These are phyloP conservation scores for Sialis fuliginosa DNA, from an alignment of 2,888 invertebrate species.

Conservation along the genomic window DNA sequence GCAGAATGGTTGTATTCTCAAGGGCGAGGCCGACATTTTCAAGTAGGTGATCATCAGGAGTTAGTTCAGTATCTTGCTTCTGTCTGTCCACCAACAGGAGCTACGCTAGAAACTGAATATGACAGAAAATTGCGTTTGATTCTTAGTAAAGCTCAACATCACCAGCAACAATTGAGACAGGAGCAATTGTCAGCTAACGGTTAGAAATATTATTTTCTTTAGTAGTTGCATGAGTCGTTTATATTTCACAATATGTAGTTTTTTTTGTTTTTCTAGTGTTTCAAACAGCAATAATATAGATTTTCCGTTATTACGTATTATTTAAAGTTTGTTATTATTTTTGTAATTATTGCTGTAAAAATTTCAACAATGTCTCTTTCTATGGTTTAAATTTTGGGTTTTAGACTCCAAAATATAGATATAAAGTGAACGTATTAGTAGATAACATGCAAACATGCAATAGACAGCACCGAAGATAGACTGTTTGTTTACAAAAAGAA, in stretches of 20 bases:
- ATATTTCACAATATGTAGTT: no score
- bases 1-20: constrained; percentile 94
- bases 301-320: no score
- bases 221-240: no score
- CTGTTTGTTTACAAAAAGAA: no score
- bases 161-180: constrained; percentile 59
- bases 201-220: constrained; percentile 11
- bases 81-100: constrained; percentile 71
- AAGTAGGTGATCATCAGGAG: constrained; percentile 66
- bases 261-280: no score
- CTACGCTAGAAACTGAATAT: constrained; percentile 65
- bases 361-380: not conserved
- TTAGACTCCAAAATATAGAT: no score
- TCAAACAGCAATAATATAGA: no score
- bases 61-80: constrained; percentile 67
- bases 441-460: no score
- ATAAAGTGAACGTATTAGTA: no score
- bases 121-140: constrained; percentile 74
- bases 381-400: no score
- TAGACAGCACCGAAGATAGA: no score
- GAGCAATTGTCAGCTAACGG: constrained; percentile 42
- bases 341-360: not conserved
- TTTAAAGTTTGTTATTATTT: not conserved
- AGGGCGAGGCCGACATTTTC: constrained; percentile 77
- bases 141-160: constrained; percentile 78